Evolutionary conservation across 2,113 vertebrate genomes (phyloP).

Genomic region (Microcebus griseorufus): DNA sequence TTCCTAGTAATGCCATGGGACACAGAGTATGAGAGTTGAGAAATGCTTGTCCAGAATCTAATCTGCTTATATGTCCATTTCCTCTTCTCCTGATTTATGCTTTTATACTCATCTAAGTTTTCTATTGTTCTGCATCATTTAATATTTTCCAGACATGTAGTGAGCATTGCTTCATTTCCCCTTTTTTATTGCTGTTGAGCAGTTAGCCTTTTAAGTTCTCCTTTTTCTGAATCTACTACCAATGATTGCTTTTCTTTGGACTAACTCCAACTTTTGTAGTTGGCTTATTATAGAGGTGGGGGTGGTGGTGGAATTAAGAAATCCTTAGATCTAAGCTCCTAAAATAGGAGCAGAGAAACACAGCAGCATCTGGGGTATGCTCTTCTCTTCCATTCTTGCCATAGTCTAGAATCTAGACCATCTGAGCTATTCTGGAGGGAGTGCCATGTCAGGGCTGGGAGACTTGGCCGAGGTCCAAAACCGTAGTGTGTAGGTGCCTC

Average conservation of each 20-base stretch:
- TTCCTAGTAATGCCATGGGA: not conserved
- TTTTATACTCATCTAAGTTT: not conserved
- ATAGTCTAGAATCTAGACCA: not conserved
- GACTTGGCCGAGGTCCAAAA: not conserved
- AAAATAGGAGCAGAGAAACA: not conserved
- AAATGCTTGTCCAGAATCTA: not conserved
- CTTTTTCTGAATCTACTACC: conserved; percentile 17
- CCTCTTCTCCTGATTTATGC: conserved; percentile 1
- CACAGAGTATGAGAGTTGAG: not conserved
- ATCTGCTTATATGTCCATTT: not conserved
- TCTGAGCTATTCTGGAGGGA: not conserved
- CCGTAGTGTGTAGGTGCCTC: not conserved
- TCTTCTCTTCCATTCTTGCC: not conserved
- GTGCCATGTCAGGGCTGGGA: not conserved
- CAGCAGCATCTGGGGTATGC: not conserved
- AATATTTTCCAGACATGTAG: conserved; percentile 41
- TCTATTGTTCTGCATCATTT: conserved; percentile 34
- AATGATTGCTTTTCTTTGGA: conserved; percentile 28
- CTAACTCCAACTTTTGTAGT: conserved; percentile 9
- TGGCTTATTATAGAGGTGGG: not conserved
- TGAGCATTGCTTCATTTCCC: conserved; percentile 31
- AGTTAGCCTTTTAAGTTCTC: not conserved
- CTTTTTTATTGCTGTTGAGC: not conserved
- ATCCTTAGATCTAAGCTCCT: not conserved
- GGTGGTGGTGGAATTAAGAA: not conserved